phyloP scores from a whole-genome alignment of 2,888 invertebrate genomes.

The Amphipyra berbera region DNA sequence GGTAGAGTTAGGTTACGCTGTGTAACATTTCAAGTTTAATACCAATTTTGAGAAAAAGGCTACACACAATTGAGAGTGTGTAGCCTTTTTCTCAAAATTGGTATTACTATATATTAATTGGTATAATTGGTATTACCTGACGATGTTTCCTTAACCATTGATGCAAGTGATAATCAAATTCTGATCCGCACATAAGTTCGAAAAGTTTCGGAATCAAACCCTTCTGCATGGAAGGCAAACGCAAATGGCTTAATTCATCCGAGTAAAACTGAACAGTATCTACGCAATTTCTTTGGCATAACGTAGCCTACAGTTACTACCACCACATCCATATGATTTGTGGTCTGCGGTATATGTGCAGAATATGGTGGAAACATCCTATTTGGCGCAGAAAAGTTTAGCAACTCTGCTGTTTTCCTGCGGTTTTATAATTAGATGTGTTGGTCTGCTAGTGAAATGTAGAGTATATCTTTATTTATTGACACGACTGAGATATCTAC shows the following conservation, averaged over 20 bases:
- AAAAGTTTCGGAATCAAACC: no score
- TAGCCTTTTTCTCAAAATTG: no score
- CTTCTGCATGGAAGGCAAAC: no score
- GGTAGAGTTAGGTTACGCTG: slow-evolving; percentile 37
- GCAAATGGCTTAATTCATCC: no score
- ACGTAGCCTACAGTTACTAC: slow-evolving; percentile 26
- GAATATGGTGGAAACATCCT: slow-evolving; percentile 32
- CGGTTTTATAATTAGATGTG: slow-evolving; percentile 37
- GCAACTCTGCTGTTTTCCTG: slow-evolving; percentile 28
- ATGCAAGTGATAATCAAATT: no score
- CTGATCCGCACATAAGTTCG: no score
- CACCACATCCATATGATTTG: slow-evolving; percentile 31
- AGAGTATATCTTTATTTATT: slow-evolving; percentile 6
- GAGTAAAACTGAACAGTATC: no score
- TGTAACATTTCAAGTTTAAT: neutral
- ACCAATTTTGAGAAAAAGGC: no score
- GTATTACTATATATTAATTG: no score
- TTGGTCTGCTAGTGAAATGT: slow-evolving; percentile 6
- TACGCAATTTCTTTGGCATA: neutral
- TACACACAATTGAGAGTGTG: no score
- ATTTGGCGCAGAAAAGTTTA: slow-evolving; percentile 36
- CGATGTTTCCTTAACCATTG: no score
- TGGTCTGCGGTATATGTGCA: slow-evolving; percentile 29
- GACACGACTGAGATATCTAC: neutral
- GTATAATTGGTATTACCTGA: no score